Conservation (phyloP, 2,113 vertebrate species). For the Vanacampus margaritifer region DNA sequence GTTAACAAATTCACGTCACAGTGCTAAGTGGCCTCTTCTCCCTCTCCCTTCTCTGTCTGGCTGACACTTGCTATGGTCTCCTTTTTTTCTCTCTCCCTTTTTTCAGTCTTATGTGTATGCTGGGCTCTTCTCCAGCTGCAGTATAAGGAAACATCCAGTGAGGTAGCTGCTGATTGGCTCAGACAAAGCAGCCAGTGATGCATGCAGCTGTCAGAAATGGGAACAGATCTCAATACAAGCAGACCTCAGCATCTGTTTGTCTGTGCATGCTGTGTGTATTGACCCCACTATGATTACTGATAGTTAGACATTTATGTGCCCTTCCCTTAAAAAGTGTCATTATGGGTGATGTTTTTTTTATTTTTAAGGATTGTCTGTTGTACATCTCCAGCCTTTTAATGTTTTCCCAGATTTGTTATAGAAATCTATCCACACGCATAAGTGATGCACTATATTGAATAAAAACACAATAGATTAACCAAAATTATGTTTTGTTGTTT, state of each 20-base stretch:
- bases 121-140: constrained; percentile 35
- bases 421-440: background rate
- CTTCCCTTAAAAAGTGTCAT: background rate
- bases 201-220: constrained; percentile 40
- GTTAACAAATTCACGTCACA: constrained; percentile 56
- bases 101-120: constrained; percentile 26
- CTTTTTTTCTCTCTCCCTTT: constrained; percentile 7
- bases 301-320: constrained; percentile 8
- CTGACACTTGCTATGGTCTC: constrained; percentile 21
- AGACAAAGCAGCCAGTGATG: constrained; percentile 46
- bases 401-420: background rate
- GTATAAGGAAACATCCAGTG: constrained; percentile 48
- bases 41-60: constrained; percentile 5
- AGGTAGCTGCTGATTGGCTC: constrained; percentile 54
- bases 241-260: background rate
- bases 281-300: background rate
- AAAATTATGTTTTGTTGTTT: too few relatives aligned
- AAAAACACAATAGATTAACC: too few relatives aligned
- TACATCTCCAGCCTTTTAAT: background rate
- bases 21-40: constrained; percentile 51
- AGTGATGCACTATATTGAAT: background rate
- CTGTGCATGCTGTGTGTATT: background rate
- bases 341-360: background rate
- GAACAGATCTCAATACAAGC: constrained; percentile 23
- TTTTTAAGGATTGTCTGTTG: background rate